Evolutionary conservation across 37 sponge, comb jelly and placozoan genomes (phyloP).

Genomic region (Eunapius fragilis): DNA sequence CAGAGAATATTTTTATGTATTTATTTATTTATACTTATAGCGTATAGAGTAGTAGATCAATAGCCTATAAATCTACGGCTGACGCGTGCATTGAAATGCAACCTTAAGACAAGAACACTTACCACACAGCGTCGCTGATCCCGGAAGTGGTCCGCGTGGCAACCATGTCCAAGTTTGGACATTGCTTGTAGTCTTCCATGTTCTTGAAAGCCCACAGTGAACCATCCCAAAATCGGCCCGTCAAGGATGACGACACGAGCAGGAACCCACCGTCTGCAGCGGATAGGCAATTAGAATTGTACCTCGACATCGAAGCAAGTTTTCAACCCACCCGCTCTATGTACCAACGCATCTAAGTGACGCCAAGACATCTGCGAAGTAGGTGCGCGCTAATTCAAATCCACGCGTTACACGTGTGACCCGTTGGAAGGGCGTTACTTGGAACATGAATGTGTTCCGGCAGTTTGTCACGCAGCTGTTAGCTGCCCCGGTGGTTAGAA

Average conservation of each 20-base stretch:
- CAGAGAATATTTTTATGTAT: too few relatives aligned
- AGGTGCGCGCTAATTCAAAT: not conserved
- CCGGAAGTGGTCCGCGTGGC: constrained; percentile 42
- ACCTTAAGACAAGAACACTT: not conserved
- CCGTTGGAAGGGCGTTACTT: not conserved
- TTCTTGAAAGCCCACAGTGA: constrained; percentile 52
- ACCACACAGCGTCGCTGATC: constrained; percentile 41
- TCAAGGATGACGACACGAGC: constrained; percentile 55
- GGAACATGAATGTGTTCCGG: not conserved
- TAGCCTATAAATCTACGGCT: too few relatives aligned
- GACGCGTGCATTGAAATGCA: not conserved
- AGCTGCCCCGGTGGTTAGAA: not conserved
- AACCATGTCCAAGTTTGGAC: constrained; percentile 43
- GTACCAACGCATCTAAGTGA: not conserved
- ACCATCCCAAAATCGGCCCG: constrained; percentile 72
- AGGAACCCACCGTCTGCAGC: constrained; percentile 36
- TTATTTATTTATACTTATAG: too few relatives aligned
- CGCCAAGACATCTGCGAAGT: not conserved
- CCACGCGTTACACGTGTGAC: not conserved
- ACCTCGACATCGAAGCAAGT: not conserved
- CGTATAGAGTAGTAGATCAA: too few relatives aligned
- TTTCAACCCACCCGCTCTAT: not conserved
- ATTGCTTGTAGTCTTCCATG: constrained; percentile 39
- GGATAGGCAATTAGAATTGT: not conserved
- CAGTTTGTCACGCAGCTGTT: not conserved